Conservation (phyloP, 1,140 invertebrate species). For the Macrobrachium nipponense region DNA sequence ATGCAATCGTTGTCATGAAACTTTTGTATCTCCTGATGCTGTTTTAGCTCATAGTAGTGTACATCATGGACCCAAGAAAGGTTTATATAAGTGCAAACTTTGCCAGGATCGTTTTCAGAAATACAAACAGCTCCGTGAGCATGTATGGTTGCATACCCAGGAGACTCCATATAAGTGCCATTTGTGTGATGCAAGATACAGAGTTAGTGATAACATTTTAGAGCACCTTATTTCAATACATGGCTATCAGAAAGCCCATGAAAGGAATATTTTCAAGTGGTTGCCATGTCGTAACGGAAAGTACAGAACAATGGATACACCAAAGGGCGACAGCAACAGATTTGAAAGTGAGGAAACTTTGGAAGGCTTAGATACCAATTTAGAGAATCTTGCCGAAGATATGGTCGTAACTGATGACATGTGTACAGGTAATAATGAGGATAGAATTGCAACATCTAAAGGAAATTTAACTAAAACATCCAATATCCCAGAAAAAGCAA, state of each 20-base stretch:
- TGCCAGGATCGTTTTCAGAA: conserved; percentile 25
- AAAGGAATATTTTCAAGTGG: conserved; percentile 50
- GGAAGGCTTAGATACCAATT: conserved; percentile 33
- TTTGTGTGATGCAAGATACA: conserved; percentile 28
- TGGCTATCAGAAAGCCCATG: conserved; percentile 16
- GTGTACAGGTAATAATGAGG: conserved; percentile 5
- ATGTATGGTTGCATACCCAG: conserved; percentile 47
- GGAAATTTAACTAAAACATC: neutral
- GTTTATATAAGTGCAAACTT: conserved; percentile 50
- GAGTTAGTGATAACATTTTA: conserved; percentile 31
- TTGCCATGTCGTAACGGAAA: conserved; percentile 45
- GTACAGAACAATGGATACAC: conserved; percentile 38
- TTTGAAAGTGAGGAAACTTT: conserved; percentile 36
- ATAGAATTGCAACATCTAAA: neutral
- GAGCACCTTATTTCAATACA: conserved; percentile 23
- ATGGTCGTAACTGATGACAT: conserved; percentile 50
- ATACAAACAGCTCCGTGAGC: conserved; percentile 50
- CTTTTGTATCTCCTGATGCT: conserved; percentile 28
- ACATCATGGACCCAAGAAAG: conserved; percentile 55
- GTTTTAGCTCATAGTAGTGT: conserved; percentile 52
- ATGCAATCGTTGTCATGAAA: conserved; percentile 43
- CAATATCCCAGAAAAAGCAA: neutral
- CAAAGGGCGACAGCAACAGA: neutral
- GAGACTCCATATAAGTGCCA: conserved; percentile 49
- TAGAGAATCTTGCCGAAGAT: conserved; percentile 49